Base-by-base conservation (phyloP, 2,797 vertebrate genomes). In the Mallotus villosus region DNA sequence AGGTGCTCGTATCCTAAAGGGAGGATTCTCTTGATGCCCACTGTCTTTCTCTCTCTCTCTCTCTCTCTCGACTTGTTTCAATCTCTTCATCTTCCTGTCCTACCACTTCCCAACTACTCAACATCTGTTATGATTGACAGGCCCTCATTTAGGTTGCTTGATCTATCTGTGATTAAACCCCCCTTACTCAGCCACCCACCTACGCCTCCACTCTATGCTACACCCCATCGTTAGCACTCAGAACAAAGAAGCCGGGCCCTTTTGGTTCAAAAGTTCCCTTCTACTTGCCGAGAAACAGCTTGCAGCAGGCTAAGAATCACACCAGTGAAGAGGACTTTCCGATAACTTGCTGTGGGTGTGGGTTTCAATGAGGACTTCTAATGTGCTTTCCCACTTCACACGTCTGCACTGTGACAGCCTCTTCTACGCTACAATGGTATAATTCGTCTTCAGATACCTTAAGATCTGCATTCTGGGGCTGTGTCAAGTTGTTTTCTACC, bases 121-220 rank as follows among this genome's bases (percentile, higher is more conserved):
- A 81, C 80, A 89, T 89, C 86, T 86, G 82, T 90, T 88, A 87
- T 87, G 90, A 91, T 80, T 85, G 89, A 90, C 85, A 85, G 81
- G 81, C 32, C 59, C 75, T 79, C 51, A 73, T 83, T 86, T 79
- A 72, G 67, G 78, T 76, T 70, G 80, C 80, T 87, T 85, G 82
- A 86, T 91, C 32, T 34, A 34, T 8, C 82, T 85, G 24, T 72
- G 72, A 71, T 84, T 78, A 78, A 82, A 85, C 76, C 64, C 65
- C 63, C 63, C 60, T 25, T 53, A 16, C 64, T 57, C 65, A 58
- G 41, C 46, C 25, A 2, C 63, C 32, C 16, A 51, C 37, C 5
- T 27, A 2, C 19, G 53, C 12, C 70, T 53, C 67, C 21, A 49
- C 75, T 75, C 76, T 73, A 32, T 34, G 32, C 8, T 34, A 34